Evolutionary conservation across 2,797 vertebrate species (phyloP).

Genomic region (Girardinus metallicus): DNA sequence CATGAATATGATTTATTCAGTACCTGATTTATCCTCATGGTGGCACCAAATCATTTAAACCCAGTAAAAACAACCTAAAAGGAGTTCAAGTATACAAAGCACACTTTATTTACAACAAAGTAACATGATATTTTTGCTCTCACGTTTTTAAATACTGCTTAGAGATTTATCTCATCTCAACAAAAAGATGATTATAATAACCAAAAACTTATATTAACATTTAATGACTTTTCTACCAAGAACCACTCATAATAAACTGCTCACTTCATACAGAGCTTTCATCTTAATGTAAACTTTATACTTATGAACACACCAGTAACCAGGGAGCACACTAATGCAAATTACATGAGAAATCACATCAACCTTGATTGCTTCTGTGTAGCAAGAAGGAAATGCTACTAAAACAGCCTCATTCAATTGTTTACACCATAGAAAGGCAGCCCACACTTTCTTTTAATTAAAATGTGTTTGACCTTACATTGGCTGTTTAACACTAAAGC

Average conservation of each 20-base stretch:
- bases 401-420: constrained; percentile 25
- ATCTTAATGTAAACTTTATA: constrained; percentile 41
- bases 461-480: constrained; percentile 24
- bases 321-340: constrained; percentile 20
- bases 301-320: constrained; percentile 39
- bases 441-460: constrained; percentile 38
- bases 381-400: constrained; percentile 43
- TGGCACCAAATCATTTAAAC: constrained; percentile 59
- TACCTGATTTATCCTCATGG: constrained; percentile 52
- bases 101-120: not conserved
- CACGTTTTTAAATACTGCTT: too few species aligned
- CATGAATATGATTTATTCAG: not conserved
- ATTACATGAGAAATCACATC: constrained; percentile 9
- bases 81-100: not conserved
- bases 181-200: constrained; percentile 25
- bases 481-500: constrained; percentile 29
- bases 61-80: not conserved
- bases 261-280: constrained; percentile 37
- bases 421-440: constrained; percentile 32
- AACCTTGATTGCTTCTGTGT: constrained; percentile 32
- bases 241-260: constrained; percentile 28
- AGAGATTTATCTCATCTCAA: constrained; percentile 2
- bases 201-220: constrained; percentile 30
- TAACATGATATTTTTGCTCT: not conserved
- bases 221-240: constrained; percentile 7